phyloP scores from a whole-genome alignment of 2,113 vertebrate species.

The Himantopus leucocephalus region DNA sequence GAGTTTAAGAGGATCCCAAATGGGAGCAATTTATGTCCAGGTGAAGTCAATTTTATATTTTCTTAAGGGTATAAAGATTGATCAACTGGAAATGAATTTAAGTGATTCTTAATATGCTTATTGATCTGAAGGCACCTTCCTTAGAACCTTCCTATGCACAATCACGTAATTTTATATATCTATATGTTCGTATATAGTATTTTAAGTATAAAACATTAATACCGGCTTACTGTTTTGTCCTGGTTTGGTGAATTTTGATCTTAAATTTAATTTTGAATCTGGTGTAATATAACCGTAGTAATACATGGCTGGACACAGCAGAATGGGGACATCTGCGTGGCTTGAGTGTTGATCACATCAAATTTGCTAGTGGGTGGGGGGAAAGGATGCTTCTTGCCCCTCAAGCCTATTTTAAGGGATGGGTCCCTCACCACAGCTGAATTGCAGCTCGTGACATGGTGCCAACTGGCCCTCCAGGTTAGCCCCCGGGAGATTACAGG shows the following conservation, averaged over 20 bases:
- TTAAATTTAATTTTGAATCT: background rate
- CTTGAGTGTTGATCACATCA: background rate
- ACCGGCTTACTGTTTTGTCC: background rate
- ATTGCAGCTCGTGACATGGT: background rate
- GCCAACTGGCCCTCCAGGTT: fast-evolving
- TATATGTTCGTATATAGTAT: background rate
- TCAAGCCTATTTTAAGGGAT: background rate
- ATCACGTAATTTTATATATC: background rate
- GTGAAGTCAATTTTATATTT: background rate
- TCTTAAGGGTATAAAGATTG: background rate
- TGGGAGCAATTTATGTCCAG: background rate
- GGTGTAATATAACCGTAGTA: background rate
- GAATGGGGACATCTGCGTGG: background rate
- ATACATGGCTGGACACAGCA: background rate
- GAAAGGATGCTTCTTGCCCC: background rate
- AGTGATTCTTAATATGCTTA: background rate
- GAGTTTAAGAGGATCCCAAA: background rate
- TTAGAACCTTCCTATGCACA: background rate
- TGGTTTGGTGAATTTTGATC: background rate
- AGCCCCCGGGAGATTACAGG: background rate
- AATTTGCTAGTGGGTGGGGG: background rate
- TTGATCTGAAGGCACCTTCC: background rate
- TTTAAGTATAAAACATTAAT: background rate
- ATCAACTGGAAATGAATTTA: background rate
- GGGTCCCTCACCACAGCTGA: background rate